Evolutionary conservation across 2,113 vertebrate genomes (phyloP).

Genomic region (Gadus chalcogrammus): DNA sequence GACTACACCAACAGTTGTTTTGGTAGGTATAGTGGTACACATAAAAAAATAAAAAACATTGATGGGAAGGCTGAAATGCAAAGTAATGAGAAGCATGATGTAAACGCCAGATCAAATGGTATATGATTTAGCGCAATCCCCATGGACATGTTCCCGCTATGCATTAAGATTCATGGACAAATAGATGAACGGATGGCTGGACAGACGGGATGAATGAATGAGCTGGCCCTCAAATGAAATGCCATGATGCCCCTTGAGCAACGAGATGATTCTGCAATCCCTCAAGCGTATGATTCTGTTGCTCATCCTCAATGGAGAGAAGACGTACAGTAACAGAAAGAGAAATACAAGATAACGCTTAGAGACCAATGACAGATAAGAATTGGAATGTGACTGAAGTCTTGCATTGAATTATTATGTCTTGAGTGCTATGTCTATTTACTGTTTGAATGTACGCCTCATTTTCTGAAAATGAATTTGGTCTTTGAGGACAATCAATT

Average conservation of each 20-base stretch:
- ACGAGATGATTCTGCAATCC: background rate
- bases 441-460: no score
- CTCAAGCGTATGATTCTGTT: background rate
- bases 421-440: no score
- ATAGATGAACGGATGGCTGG: background rate
- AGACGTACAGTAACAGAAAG: background rate
- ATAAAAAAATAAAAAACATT: background rate
- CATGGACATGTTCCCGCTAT: background rate
- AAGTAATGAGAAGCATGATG: no score
- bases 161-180: background rate
- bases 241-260: conserved; percentile 2
- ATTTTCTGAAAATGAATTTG: no score
- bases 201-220: background rate
- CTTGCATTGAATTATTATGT: no score
- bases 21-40: background rate
- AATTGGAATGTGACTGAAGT: no score
- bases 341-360: conserved; percentile 8
- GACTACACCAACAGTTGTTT: background rate
- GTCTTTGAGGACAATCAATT: no score
- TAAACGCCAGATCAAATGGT: no score
- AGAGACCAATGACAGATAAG: conserved; percentile 4
- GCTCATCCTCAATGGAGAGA: background rate
- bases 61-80: no score
- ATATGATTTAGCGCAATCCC: no score
- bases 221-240: background rate